Percentiles rank a stretch among this genome's conserved stretches.
Conservation (phyloP, 2,888 invertebrate genomes). For the Drosophila robusta region DNA sequence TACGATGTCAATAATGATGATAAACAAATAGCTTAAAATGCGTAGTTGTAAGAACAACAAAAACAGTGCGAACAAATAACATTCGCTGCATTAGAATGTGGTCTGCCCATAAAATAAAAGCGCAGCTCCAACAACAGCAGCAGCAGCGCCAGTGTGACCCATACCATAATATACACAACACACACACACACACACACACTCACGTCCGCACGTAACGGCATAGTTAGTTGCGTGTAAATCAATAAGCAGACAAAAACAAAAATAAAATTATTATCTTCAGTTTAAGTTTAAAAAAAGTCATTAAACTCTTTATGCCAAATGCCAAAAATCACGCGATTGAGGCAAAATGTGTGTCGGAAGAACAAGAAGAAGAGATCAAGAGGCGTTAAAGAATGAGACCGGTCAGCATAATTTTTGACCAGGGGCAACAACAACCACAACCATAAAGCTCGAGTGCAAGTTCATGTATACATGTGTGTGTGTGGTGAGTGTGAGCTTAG, state of each 20-base stretch:
- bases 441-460: conserved; percentile 48
- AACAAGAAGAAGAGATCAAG: conserved; percentile 1
- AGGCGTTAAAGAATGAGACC: background rate
- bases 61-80: conserved; percentile 15
- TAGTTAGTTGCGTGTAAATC: conserved; percentile 21
- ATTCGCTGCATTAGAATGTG: conserved; percentile 31
- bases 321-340: conserved; percentile 49
- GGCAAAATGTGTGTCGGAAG: conserved; percentile 37
- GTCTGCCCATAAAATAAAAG: conserved; percentile 37
- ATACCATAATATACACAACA: conserved; percentile 6
- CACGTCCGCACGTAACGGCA: background rate
- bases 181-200: conserved; percentile 8
- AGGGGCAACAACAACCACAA: conserved; percentile 6
- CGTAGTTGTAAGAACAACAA: conserved; percentile 13
- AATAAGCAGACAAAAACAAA: conserved; percentile 24
- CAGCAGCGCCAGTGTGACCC: conserved; percentile 3
- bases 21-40: conserved; percentile 33
- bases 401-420: conserved; percentile 36
- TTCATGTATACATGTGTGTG: conserved; percentile 12
- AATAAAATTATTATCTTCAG: conserved; percentile 7
- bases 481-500: conserved; percentile 10
- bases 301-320: conserved; percentile 42
- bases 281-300: conserved; percentile 36
- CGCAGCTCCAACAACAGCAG: conserved; percentile 10
- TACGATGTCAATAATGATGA: conserved; percentile 5